Base-by-base conservation (phyloP, 1,140 invertebrate genomes). In the Drosophila persimilis region DNA sequence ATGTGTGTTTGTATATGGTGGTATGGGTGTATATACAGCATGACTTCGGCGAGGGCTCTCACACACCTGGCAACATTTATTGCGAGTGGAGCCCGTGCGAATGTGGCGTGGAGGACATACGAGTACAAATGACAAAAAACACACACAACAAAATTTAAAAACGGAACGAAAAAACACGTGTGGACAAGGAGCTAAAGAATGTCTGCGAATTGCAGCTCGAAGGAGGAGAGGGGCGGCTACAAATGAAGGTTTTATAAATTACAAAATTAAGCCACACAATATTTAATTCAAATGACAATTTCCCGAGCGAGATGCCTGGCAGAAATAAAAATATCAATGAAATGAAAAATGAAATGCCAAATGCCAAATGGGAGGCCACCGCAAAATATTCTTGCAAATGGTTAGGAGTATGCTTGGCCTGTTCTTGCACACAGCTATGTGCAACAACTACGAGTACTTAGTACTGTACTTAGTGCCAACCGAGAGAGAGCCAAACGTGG, bases 11-110 rank as follows among this genome's bases (percentile, higher is more conserved):
- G 20, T 22, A 11, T 46, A 41, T 51, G 41, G 20, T 26, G 61
- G 35, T 54, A 35, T 20, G 35, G 24, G 47, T 73, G 52, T 65
- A 74, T 74, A 31, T 73, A 74, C 72, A 74, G 54, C 41, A 66
- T 66, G 55, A 74, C 50, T 58, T 66, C 8, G 31, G 3, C 39
- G 31, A 66, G 50, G 54, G 31, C 61, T 74, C 43, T 54, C 48
- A 65, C 45, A 48, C 26, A 69, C 31, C 9, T 35, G 31, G 51
- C 66, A 20, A 67, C n/a, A 0, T 48, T 15, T 17, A 26, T 67
- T 67, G 60, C 60, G 74, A 47, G 47, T 39, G 24, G 60, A 50
- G 70, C 50, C 50, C 31, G 72, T 74, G 70, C 61, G 13, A 54
- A 44, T 48, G 6, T 17, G 20, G 29, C 41, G 45, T 29, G 5